Percentiles rank a stretch among this genome's conserved stretches.
These are phyloP conservation scores for Tenthredo livida DNA, from an alignment of 2,888 invertebrate genomes.

Conservation along the genomic window DNA sequence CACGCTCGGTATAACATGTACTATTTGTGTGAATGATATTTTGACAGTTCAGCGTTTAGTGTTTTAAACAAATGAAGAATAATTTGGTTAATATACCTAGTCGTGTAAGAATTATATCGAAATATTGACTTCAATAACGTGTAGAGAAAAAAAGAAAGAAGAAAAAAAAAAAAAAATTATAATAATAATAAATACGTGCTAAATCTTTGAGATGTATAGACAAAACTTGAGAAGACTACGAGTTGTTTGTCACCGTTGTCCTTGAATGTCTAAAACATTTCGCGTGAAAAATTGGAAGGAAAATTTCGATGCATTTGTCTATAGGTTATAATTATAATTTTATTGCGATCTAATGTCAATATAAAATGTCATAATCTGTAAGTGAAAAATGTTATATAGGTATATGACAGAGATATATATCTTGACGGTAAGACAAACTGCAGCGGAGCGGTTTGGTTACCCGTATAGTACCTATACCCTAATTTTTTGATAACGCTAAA, in stretches of 20 bases:
- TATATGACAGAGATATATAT: slow-evolving; percentile 9
- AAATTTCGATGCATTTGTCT: background rate
- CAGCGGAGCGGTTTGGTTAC: slow-evolving; percentile 26
- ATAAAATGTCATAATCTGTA: slow-evolving; percentile 43
- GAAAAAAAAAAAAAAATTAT: background rate
- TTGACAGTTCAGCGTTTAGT: slow-evolving; percentile 19
- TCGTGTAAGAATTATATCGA: background rate
- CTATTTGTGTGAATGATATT: slow-evolving; percentile 25
- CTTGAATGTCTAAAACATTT: slow-evolving; percentile 62
- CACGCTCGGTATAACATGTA: background rate
- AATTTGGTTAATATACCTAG: background rate
- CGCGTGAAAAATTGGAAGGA: background rate
- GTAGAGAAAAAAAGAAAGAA: background rate
- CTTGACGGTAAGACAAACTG: slow-evolving; percentile 23
- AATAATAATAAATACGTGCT: background rate
- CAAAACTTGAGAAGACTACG: slow-evolving; percentile 15
- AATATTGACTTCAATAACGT: background rate
- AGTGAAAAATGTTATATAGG: background rate
- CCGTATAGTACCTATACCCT: slow-evolving; percentile 34
- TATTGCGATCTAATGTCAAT: background rate
- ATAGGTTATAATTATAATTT: background rate
- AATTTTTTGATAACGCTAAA: slow-evolving; percentile 26
- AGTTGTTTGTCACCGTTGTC: slow-evolving; percentile 66
- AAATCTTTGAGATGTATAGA: slow-evolving; percentile 13
- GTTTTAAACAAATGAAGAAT: background rate